Evolutionary conservation across 2,888 invertebrate genomes (phyloP), one percentile per base, ranked within the genome.

Genomic region (Drosophila multiciliata): DNA sequence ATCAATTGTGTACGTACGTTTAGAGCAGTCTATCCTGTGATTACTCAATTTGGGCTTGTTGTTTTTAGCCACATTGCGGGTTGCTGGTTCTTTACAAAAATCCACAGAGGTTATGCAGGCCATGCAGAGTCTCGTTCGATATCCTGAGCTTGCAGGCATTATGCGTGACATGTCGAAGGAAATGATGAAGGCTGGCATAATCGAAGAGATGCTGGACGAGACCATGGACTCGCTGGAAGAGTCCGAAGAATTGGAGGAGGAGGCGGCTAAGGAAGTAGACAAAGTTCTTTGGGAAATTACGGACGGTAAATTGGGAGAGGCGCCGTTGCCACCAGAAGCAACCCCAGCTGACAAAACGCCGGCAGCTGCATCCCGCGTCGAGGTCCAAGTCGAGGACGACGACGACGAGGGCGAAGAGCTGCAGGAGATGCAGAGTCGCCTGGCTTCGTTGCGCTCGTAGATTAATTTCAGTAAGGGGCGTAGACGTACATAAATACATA

Each of bases 121-220:
- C 1, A 99, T 99, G 99, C 99, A 99, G 91, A 95, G 96, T 7
- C 94, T 99, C 9, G 94, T 99, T 3, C 95, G 97, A 80, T 95
- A 99, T 20, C 98, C 99, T 0, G 99, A 99, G 93, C 96, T 99
- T 4, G 97, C 98, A 0, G 96, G 96, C 48, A 98, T 98, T 0
- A 99, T 99, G 99, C 96, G 98, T 89, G 99, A 99, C 82, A 94
- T 99, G 94, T 99, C 99, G 2, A 98, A 97, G 91, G 99, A 99
- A 94, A 99, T 99, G 99, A 99, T 98, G 98, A 97, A 96, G 93
- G 98, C 99, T 0, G 99, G 99, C 23, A 99, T 99, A 71, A 98
- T 99, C 62, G 99, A 99, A 92, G 99, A 99, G 94, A 89, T 99
- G 99, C 94, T 99, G 49, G 99, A 99, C 80, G 99, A 99, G 91